These are phyloP conservation scores for Peucedramus taeniatus DNA, from an alignment of 2,113 vertebrate genomes.

Conservation along the genomic window DNA sequence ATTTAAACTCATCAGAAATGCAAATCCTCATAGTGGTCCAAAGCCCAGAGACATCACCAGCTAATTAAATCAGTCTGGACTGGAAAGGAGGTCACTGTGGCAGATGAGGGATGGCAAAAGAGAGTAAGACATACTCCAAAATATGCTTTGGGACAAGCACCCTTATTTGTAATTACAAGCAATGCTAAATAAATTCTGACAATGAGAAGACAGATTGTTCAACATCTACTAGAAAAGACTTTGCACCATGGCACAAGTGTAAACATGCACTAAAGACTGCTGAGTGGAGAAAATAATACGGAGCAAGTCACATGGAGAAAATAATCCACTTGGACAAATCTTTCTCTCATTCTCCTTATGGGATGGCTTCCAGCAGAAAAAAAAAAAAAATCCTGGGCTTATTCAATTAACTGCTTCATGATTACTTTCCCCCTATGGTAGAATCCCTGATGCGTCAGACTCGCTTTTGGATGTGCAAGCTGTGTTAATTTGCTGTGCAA, in stretches of 20 bases:
- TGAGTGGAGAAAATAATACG: neutral
- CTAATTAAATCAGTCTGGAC: neutral
- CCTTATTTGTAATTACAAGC: neutral
- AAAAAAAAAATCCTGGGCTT: neutral
- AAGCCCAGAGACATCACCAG: neutral
- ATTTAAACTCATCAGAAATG: neutral
- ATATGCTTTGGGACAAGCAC: neutral
- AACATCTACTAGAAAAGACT: neutral
- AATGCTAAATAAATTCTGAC: neutral
- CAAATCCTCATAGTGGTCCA: neutral
- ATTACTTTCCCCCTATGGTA: neutral
- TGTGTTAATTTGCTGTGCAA: neutral
- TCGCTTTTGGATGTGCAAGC: rapidly evolving
- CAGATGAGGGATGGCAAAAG: neutral
- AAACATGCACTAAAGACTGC: neutral
- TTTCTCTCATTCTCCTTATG: neutral
- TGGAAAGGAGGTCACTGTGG: neutral
- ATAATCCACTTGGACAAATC: neutral
- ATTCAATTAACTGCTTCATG: slow-evolving; percentile 33
- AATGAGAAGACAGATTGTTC: neutral
- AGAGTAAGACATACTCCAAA: neutral
- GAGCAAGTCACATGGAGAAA: neutral
- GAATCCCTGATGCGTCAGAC: neutral
- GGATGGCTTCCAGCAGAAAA: neutral
- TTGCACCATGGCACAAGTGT: neutral